A percentile compares a stretch with the other conserved stretches of the same genome.
phyloP scores from a whole-genome alignment of 2,888 invertebrate genomes.

The Blera fallax region DNA sequence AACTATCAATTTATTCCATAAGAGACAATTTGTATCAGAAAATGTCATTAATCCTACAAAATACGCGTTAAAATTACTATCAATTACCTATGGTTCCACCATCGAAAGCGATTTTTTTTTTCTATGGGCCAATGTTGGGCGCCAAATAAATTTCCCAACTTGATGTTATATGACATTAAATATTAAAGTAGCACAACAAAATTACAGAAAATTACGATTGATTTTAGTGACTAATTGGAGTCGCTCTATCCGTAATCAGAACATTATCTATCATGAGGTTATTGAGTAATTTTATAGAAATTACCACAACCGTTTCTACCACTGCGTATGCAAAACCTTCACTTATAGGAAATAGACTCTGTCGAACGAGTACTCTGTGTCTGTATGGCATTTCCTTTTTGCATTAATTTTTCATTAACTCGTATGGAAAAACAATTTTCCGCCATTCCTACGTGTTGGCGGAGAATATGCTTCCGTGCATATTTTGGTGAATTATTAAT shows the following conservation, averaged over 20 bases:
- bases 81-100: too few relatives aligned
- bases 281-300: background rate
- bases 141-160: background rate
- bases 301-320: background rate
- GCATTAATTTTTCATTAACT: background rate
- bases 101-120: too few relatives aligned
- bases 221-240: background rate
- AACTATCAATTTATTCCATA: too few relatives aligned
- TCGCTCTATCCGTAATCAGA: background rate
- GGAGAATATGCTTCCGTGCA: background rate
- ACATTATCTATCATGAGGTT: background rate
- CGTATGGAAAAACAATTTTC: background rate
- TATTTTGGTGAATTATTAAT: slow-evolving; percentile 24
- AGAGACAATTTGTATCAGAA: too few relatives aligned
- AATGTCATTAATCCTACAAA: too few relatives aligned
- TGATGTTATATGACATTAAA: background rate
- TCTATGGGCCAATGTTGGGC: background rate
- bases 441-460: background rate
- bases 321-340: background rate
- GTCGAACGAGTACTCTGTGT: background rate
- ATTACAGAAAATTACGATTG: background rate
- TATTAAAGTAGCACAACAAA: background rate
- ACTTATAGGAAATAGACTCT: background rate
- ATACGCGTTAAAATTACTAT: too few relatives aligned
- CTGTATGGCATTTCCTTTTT: background rate